Conservation (phyloP, 2,797 vertebrate genomes). For the Phrynocephalus forsythii region DNA sequence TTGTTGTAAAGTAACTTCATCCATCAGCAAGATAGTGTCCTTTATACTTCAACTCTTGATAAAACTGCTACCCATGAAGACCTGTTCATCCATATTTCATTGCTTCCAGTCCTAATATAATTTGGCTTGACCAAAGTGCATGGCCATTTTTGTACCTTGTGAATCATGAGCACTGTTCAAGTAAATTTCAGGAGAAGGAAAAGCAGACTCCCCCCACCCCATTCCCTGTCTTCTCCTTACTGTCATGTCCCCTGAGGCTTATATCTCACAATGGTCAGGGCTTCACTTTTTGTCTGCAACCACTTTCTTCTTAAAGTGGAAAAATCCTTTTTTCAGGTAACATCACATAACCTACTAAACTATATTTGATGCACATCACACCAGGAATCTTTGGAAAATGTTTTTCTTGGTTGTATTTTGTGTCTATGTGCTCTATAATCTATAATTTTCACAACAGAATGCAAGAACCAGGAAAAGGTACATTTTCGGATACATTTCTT, state of each 20-base stretch:
- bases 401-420: slow-evolving; percentile 13
- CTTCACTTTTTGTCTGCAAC: not conserved
- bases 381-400: slow-evolving; percentile 16
- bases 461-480: not conserved
- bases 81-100: not conserved
- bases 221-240: no score
- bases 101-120: not conserved
- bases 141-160: not conserved
- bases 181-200: not conserved
- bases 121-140: not conserved
- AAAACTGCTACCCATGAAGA: not conserved
- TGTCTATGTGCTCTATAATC: slow-evolving; percentile 42
- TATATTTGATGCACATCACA: not conserved
- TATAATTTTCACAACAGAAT: slow-evolving; percentile 50
- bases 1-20: not conserved
- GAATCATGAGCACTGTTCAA: not conserved
- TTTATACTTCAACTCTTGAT: not conserved
- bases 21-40: not conserved
- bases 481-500: not conserved
- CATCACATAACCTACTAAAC: not conserved
- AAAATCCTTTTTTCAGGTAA: not conserved
- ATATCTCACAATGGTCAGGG: not conserved
- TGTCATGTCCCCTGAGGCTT: no score
- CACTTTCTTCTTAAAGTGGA: not conserved
- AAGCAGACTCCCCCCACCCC: not conserved